Percentiles rank a stretch among this genome's conserved stretches.
Conservation (phyloP, 2,888 invertebrate genomes). For the Standfussiana lucernea region DNA sequence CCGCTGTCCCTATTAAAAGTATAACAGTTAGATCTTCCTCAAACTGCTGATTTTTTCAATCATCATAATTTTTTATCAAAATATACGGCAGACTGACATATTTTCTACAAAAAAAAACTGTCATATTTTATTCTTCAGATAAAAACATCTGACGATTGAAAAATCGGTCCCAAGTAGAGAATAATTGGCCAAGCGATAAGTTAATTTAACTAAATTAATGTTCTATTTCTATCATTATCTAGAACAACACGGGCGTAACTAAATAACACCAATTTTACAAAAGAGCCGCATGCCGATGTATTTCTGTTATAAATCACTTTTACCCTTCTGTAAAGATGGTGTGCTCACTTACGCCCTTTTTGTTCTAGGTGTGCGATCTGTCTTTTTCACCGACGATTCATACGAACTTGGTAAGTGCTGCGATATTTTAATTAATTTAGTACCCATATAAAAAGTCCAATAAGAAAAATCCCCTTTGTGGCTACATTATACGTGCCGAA, state of each 20-base stretch:
- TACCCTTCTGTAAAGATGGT: constrained; percentile 52
- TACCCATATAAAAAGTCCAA: background rate
- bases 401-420: constrained; percentile 56
- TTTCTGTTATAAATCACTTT: constrained; percentile 37
- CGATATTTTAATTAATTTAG: constrained; percentile 7
- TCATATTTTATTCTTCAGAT: background rate
- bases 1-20: background rate
- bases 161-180: background rate
- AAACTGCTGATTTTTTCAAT: background rate
- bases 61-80: background rate
- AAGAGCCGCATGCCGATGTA: constrained; percentile 29
- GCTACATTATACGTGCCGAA: background rate
- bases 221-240: constrained; percentile 39
- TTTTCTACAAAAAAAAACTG: background rate
- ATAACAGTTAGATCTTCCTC: background rate
- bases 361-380: constrained; percentile 61
- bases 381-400: constrained; percentile 62
- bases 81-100: background rate
- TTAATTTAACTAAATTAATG: constrained; percentile 15
- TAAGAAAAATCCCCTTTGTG: background rate
- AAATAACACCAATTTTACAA: constrained; percentile 58
- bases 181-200: constrained; percentile 4
- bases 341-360: constrained; percentile 57
- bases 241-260: constrained; percentile 61
- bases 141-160: background rate